Evolutionary conservation across 2,113 vertebrate genomes (phyloP).

Genomic region (Picathartes gymnocephalus): DNA sequence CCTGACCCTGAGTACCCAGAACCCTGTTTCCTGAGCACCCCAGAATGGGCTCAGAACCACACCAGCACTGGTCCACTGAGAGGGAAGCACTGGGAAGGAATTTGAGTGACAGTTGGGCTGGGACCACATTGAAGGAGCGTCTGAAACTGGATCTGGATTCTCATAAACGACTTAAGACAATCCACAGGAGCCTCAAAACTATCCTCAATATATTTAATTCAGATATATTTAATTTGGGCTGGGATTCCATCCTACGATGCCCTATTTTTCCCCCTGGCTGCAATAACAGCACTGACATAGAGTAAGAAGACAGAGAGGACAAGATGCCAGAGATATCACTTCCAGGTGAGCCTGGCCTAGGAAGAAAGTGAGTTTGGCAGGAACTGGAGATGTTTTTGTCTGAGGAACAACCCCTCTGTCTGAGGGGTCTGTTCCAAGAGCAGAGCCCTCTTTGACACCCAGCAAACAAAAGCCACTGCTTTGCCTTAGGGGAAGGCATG

Average conservation of each 20-base stretch:
- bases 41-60: neutral
- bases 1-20: neutral
- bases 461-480: neutral
- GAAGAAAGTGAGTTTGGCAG: neutral
- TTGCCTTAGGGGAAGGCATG: neutral
- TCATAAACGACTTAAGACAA: neutral
- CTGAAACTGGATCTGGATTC: neutral
- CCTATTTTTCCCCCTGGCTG: neutral
- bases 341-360: neutral
- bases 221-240: neutral
- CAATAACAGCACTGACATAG: neutral
- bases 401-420: neutral
- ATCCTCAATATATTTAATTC: neutral
- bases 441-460: neutral
- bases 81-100: neutral
- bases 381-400: neutral
- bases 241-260: neutral
- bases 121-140: rapidly evolving
- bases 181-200: neutral
- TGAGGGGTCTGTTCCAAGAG: neutral
- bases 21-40: rapidly evolving
- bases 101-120: neutral
- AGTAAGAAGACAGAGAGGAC: neutral
- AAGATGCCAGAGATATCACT: neutral
- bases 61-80: too few species aligned